Evolutionary conservation across 1,140 invertebrate genomes (phyloP).

Genomic region (Drosophila azteca): DNA sequence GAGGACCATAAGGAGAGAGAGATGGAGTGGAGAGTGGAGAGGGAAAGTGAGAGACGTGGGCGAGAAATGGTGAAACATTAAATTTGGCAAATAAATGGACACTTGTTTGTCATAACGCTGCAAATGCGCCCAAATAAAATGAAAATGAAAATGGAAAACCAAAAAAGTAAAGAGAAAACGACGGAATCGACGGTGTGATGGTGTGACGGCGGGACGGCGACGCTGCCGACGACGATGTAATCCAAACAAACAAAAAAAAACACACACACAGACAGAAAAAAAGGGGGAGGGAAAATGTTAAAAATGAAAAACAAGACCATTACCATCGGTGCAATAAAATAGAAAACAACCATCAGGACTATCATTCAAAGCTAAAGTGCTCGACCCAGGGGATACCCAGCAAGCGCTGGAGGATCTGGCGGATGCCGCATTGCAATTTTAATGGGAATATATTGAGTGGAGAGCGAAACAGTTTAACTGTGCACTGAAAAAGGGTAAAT

Average conservation of each 20-base stretch:
- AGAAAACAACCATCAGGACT: constrained; percentile 68
- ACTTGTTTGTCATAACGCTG: constrained; percentile 82
- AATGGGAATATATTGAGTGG: constrained; percentile 1
- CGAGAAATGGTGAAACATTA: constrained; percentile 78
- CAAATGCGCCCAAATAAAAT: constrained; percentile 77
- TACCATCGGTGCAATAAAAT: constrained; percentile 81
- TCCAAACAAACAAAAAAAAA: constrained; percentile 57
- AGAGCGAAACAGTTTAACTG: background rate
- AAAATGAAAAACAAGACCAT: constrained; percentile 81
- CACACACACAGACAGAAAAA: too few relatives aligned
- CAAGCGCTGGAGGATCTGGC: background rate
- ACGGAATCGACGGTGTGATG: constrained; percentile 37
- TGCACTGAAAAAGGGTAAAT: too few relatives aligned
- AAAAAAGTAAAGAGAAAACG: constrained; percentile 35
- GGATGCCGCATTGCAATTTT: background rate
- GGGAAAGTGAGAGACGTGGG: constrained; percentile 3
- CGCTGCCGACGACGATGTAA: constrained; percentile 55
- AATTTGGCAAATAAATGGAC: constrained; percentile 82
- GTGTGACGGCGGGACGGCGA: constrained; percentile 10
- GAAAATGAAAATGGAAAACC: constrained; percentile 61
- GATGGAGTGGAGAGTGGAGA: background rate
- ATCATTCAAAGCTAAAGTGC: constrained; percentile 18
- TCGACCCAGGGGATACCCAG: constrained; percentile 40
- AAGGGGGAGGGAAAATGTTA: constrained; percentile 32
- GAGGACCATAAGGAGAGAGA: constrained; percentile 20